A percentile compares a stretch with the other conserved stretches of the same genome.
Evolutionary conservation across 2,113 vertebrate genomes (phyloP).

Genomic region (Gyps fulvus): DNA sequence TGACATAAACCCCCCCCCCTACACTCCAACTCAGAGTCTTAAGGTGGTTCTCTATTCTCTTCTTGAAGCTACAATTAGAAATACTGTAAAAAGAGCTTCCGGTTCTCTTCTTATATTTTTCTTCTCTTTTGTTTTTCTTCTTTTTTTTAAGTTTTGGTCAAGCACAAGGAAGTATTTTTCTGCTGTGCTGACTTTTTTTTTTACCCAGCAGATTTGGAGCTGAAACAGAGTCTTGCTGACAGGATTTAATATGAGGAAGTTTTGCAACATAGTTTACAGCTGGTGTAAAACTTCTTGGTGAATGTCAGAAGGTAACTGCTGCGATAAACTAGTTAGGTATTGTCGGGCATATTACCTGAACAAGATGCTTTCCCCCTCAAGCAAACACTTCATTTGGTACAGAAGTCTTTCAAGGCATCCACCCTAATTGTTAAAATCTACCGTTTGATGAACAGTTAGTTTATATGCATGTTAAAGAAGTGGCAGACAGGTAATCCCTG

Average conservation of each 20-base stretch:
- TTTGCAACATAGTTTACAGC: constrained; percentile 71
- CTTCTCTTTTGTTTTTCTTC: background rate
- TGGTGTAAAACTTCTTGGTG: constrained; percentile 35
- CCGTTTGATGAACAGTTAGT: background rate
- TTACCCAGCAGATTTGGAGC: constrained; percentile 15
- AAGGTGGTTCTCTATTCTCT: background rate
- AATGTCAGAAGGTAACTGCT: constrained; percentile 36
- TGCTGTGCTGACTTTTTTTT: constrained; percentile 32
- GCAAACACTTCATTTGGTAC: constrained; percentile 15
- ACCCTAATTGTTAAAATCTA: constrained; percentile 17
- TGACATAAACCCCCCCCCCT: background rate
- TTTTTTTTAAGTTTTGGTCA: background rate
- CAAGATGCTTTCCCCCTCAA: constrained; percentile 8
- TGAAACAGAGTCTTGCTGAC: constrained; percentile 42
- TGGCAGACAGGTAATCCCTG: background rate
- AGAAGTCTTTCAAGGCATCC: constrained; percentile 3
- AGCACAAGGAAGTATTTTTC: constrained; percentile 39
- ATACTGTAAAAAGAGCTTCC: background rate
- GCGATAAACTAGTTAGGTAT: background rate
- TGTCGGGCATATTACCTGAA: constrained; percentile 9
- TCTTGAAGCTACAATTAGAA: background rate
- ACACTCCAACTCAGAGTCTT: background rate
- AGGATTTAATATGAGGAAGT: constrained; percentile 66
- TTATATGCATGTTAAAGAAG: background rate
- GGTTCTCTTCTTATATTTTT: background rate